A percentile compares a stretch with the other conserved stretches of the same genome.
Evolutionary conservation across 2,888 invertebrate genomes (phyloP).

Genomic region (Agrotis segetum): DNA sequence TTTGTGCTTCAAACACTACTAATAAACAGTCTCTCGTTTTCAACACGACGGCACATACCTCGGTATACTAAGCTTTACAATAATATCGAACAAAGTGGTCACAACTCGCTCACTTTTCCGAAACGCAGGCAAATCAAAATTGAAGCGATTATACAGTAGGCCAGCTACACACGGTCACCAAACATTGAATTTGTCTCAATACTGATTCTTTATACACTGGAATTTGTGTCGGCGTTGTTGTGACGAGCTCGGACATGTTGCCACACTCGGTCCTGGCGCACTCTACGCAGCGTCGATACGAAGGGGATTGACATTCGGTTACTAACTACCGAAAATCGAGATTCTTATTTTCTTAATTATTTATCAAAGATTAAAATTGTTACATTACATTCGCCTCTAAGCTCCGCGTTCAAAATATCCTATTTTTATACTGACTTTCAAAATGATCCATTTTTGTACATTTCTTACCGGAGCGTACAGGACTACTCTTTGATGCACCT

Average conservation of each 20-base stretch:
- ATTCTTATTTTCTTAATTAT: constrained; percentile 53
- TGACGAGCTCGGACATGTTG: constrained; percentile 54
- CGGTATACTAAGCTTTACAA: constrained; percentile 68
- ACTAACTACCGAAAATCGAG: constrained; percentile 53
- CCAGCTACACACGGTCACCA: constrained; percentile 72
- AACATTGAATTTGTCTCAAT: constrained; percentile 66
- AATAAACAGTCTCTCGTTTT: constrained; percentile 80
- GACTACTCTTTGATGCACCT: constrained; percentile 21
- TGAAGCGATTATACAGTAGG: constrained; percentile 71
- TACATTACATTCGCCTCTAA: constrained; percentile 34
- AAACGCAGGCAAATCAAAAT: constrained; percentile 58
- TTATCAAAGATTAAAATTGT: constrained; percentile 44
- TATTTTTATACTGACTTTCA: constrained; percentile 46
- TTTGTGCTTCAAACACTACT: constrained; percentile 78
- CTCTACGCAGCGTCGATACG: constrained; percentile 55
- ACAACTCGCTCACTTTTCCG: constrained; percentile 54
- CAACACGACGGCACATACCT: constrained; percentile 68
- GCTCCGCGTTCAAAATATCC: constrained; percentile 38
- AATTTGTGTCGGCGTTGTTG: constrained; percentile 48
- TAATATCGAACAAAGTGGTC: constrained; percentile 61
- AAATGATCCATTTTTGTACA: constrained; percentile 49
- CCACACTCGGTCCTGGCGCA: constrained; percentile 49
- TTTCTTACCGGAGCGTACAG: constrained; percentile 26
- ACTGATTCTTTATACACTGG: constrained; percentile 67
- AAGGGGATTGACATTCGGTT: constrained; percentile 40